Evolutionary conservation across 2,113 vertebrate species (phyloP), one percentile per base, ranked within the genome.

Genomic region (Polypterus senegalus): DNA sequence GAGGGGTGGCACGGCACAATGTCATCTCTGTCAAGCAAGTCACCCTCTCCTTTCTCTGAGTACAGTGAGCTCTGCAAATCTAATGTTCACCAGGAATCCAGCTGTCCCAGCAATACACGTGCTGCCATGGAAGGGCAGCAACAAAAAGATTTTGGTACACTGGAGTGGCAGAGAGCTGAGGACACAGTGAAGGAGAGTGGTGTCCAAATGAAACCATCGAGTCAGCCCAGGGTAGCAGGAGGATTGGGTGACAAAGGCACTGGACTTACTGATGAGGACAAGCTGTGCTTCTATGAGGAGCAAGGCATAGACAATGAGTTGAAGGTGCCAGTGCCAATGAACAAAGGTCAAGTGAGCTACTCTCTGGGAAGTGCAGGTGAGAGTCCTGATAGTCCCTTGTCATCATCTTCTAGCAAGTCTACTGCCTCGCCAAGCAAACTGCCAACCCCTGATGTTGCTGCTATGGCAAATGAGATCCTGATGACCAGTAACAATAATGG

Each of bases 181-280:
- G 85, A 82, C 67, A 87, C 81, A 74, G 77, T 86, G 10, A 75
- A 79, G 9, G 85, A 82, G 77, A 85, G 91, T 9, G 81, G 83
- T 52, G 77, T 82, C 59, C 74, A 70, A 5, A 81, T 86, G 2
- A 85, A 80, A 77, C 66, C 81, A 1, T 86, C 78, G 3, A 70
- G 81, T 45, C 79, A 80, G 57, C 71, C 84, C 6, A 79, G 76
- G 68, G 57, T 59, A 47, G 60, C 52, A 55, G 85, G 81, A 0
- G 76, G 83, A 70, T 72, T 84, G 1, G 76, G 75, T 8, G 76
- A 75, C 8, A 87, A 85, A 69, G 79, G 58, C 1, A 56, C 83
- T 0, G 86, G 87, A 7, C 91, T 97, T 77, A 92, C 92, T 0
- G 92, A 94, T 4, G 91, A 92, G 73, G 92, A 89, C 76, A 94